Evolutionary conservation across 1,140 invertebrate genomes (phyloP).

Genomic region (Trissolcus basalis): DNA sequence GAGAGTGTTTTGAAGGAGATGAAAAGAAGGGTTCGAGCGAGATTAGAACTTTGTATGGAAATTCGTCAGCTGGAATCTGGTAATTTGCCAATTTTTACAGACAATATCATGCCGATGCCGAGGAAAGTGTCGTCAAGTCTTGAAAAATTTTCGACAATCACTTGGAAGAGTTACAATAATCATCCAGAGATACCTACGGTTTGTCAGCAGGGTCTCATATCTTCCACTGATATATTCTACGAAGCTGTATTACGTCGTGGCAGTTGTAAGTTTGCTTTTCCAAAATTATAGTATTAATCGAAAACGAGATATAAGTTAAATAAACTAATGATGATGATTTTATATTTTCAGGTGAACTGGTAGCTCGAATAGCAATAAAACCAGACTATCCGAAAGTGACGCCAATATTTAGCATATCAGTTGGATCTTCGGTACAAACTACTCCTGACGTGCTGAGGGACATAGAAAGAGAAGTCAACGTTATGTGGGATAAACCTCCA

Average conservation of each 20-base stretch:
- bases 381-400: conserved; percentile 82
- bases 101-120: conserved; percentile 62
- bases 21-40: conserved; percentile 82
- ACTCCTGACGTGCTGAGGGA: conserved; percentile 67
- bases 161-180: conserved; percentile 67
- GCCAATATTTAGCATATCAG: conserved; percentile 84
- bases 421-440: conserved; percentile 70
- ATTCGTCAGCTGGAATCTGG: conserved; percentile 85
- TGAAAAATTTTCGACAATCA: conserved; percentile 67
- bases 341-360: too few relatives aligned
- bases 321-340: too few relatives aligned
- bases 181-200: conserved; percentile 54
- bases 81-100: conserved; percentile 70
- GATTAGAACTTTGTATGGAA: conserved; percentile 85
- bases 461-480: conserved; percentile 74
- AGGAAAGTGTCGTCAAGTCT: conserved; percentile 67
- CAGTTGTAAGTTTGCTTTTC: conserved; percentile 79
- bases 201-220: conserved; percentile 77
- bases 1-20: conserved; percentile 83
- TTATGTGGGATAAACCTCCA: conserved; percentile 73
- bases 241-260: conserved; percentile 83
- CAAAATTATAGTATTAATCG: too few relatives aligned
- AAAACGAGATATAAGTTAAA: too few relatives aligned
- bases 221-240: conserved; percentile 81
- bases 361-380: too few relatives aligned